phyloP scores from a whole-genome alignment of 2,797 vertebrate species.

The Gymnocypris eckloni region DNA sequence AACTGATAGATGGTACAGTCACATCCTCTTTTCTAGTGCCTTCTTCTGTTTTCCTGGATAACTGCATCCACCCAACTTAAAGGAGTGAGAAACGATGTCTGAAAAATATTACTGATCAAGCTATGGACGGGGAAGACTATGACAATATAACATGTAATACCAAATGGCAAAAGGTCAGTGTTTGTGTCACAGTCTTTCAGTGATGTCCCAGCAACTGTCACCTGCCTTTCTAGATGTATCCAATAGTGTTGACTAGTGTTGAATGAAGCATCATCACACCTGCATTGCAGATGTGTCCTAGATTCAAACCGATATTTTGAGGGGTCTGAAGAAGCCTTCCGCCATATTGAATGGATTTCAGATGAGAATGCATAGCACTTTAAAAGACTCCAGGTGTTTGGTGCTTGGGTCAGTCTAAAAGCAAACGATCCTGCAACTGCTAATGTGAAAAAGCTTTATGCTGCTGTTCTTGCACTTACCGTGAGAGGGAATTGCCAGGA shows the following conservation, averaged over 20 bases:
- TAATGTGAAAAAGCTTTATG: not conserved
- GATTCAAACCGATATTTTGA: not conserved
- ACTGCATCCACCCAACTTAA: not conserved
- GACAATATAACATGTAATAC: not conserved
- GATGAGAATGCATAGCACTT: slow-evolving; percentile 18
- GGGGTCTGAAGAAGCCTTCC: slow-evolving; percentile 6
- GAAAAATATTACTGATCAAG: slow-evolving; percentile 1
- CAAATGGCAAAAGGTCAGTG: not conserved
- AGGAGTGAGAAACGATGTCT: not conserved
- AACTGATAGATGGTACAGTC: not conserved
- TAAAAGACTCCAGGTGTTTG: slow-evolving; percentile 39
- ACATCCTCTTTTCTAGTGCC: not conserved
- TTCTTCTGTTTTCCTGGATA: not conserved
- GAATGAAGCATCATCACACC: slow-evolving; percentile 14
- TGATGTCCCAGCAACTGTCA: slow-evolving; percentile 16
- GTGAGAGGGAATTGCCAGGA: not conserved
- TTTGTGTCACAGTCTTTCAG: not conserved
- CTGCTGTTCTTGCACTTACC: not conserved
- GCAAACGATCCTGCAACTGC: not conserved
- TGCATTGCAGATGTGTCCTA: slow-evolving; percentile 35
- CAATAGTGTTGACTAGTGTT: not conserved
- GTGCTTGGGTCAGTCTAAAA: not conserved
- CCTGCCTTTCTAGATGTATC: slow-evolving; percentile 9
- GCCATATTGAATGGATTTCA: slow-evolving; percentile 32
- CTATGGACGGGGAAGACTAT: not conserved